These are phyloP conservation scores for Drosophila testacea DNA, from an alignment of 2,888 invertebrate genomes.

Conservation along the genomic window DNA sequence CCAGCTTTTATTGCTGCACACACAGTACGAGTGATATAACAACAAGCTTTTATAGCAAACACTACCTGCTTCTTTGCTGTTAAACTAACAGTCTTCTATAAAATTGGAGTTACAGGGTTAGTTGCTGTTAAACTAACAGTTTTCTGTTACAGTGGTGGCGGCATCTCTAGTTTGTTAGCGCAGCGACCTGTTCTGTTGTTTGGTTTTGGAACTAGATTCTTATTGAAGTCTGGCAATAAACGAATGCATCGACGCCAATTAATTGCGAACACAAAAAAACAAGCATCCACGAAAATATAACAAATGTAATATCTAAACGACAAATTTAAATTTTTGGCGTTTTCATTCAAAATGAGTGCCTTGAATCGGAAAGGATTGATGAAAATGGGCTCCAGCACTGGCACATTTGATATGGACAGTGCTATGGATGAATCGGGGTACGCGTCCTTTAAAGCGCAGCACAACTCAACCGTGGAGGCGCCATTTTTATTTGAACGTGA, in stretches of 20 bases:
- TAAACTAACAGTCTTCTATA: too few species aligned
- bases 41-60: constrained; percentile 8
- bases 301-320: constrained; percentile 52
- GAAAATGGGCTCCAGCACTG: constrained; percentile 29
- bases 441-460: constrained; percentile 62
- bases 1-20: constrained; percentile 1
- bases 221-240: constrained; percentile 2
- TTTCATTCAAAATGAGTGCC: constrained; percentile 64
- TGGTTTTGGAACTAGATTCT: too few species aligned
- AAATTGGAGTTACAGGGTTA: too few species aligned
- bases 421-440: constrained; percentile 71
- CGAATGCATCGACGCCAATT: constrained; percentile 55
- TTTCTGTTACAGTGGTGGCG: too few species aligned
- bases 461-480: constrained; percentile 74
- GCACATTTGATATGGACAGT: constrained; percentile 48
- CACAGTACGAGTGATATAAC: neutral
- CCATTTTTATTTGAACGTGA: constrained; percentile 69
- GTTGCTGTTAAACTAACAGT: too few species aligned
- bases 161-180: too few species aligned
- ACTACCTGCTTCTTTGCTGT: too few species aligned
- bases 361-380: constrained; percentile 50
- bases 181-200: too few species aligned
- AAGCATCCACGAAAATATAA: constrained; percentile 21
- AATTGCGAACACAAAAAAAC: constrained; percentile 40
- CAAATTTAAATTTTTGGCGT: constrained; percentile 17